Evolutionary conservation across 2,797 vertebrate species (phyloP).

Genomic region (Eospalax fontanierii): DNA sequence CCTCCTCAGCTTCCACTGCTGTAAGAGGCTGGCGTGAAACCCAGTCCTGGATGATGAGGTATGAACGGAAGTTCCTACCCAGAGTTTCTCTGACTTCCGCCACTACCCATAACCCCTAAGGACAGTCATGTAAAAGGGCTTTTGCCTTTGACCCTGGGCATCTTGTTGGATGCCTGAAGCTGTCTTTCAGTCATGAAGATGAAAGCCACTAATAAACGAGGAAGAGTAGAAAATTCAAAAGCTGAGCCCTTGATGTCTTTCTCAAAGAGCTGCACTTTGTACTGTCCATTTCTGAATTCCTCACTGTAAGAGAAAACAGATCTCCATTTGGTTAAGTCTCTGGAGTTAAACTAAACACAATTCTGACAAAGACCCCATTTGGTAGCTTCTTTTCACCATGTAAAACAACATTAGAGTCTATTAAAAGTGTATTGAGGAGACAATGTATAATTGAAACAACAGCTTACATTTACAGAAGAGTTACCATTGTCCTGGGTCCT

Average conservation of each 20-base stretch:
- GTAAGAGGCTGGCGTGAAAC: neutral
- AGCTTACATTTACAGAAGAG: neutral
- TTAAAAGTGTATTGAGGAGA: constrained; percentile 17
- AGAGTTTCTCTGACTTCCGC: neutral
- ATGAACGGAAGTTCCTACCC: neutral
- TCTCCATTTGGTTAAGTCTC: neutral
- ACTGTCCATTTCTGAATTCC: neutral
- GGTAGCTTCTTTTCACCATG: constrained; percentile 16
- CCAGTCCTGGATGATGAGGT: neutral
- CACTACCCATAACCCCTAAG: neutral
- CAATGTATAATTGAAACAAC: neutral
- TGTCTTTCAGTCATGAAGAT: neutral
- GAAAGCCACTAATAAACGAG: neutral
- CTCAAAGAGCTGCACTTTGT: neutral
- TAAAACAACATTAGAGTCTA: constrained; percentile 30
- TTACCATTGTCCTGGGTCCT: neutral
- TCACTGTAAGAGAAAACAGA: neutral
- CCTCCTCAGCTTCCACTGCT: neutral
- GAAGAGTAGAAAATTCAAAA: neutral
- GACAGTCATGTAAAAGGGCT: neutral
- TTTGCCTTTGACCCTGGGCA: neutral
- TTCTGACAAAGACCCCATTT: neutral
- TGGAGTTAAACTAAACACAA: neutral
- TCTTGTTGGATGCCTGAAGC: neutral
- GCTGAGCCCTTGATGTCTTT: neutral